Evolutionary conservation across 2,888 invertebrate species (phyloP), one percentile per base, ranked within the genome.

Genomic region (Aphodius granarius): DNA sequence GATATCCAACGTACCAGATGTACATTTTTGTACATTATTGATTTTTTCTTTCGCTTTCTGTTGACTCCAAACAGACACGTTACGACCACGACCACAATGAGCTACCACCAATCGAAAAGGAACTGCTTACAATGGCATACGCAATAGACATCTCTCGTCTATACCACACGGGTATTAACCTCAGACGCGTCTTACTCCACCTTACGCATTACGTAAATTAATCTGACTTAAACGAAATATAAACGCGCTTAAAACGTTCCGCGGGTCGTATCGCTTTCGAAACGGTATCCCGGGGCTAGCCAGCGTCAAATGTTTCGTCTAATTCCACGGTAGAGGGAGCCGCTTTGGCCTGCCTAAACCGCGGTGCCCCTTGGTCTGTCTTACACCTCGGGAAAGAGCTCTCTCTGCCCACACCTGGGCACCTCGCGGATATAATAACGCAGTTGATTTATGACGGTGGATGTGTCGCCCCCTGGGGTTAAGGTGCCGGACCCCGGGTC

Each of bases 401-500:
- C 43, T 43, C 13, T 43, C 43, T 43, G 6, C 13, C 3, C 13
- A 43, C 13, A 13, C 13, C 6, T 43, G 13, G 6, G 43, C 43
- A 13, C 43, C n/a, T 6, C 43, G 43, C 43, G 43, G 43, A 43
- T 43, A 43, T 43, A 83, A 83, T 83, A 83, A 82, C 83, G 83
- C 82, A 79, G n/a, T n/a, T n/a, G n/a, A n/a, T n/a, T n/a, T n/a
- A n/a, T n/a, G n/a, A n/a, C n/a, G n/a, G n/a, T n/a, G n/a, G n/a
- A n/a, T n/a, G n/a, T n/a, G n/a, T n/a, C n/a, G n/a, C n/a, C n/a
- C n/a, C 82, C 82, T 75, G 78, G 71, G 81, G 82, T 80, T 79
- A 80, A 82, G 81, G 81, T 81, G 81, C 82, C 79, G 80, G 81
- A 77, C 22, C 83, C 82, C 83, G 80, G 84, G 85, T n/a, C n/a